Evolutionary conservation across 2,888 invertebrate genomes (phyloP), one percentile per base, ranked within the genome.

Genomic region (Leucophenga maculata): DNA sequence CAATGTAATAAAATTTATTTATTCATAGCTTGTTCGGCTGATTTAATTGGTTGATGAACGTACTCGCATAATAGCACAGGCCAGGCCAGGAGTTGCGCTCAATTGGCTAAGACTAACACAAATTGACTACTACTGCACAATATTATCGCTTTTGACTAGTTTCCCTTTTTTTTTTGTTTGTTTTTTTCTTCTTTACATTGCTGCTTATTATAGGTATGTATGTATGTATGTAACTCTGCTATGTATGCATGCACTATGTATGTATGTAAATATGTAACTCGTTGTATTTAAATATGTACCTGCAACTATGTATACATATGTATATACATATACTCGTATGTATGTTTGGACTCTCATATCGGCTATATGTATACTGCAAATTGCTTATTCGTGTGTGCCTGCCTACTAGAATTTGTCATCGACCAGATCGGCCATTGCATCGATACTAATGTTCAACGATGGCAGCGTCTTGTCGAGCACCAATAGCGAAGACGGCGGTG

Each of bases 381-480:
- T 26, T 26, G 26, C 26, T 26, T 26, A 3, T 3, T 26, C 26
- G 8, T 20, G 54, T 18, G 54, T 55, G 13, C 6, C 18, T 54
- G 20, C 16, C 22, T 9, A 2, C 32, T 60, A 60, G 60, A 60
- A 62, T 62, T 62, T 84, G 68, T 87, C 87, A 77, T 86, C 86
- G 9, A 87, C 87, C 39, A 88, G 78, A 75, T 88, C 88, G 22
- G 80, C 84, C 14, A 88, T 88, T 50, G 84, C 85, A 68, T 88
- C 87, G 9, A 87, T 87, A 31, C 85, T 84, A 22, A 88, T 87
- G 69, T 80, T 84, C 14, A 86, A 79, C 73, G 77, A 86, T 71
- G 83, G 82, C 70, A 89, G 77, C 46, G 88, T 85, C 69, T 88
- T 89, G 57, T 89, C 88, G 62, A 89, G 75, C 69, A 86, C 86